These are phyloP conservation scores for Agapornis roseicollis DNA, from an alignment of 2,113 vertebrate species.

Conservation along the genomic window DNA sequence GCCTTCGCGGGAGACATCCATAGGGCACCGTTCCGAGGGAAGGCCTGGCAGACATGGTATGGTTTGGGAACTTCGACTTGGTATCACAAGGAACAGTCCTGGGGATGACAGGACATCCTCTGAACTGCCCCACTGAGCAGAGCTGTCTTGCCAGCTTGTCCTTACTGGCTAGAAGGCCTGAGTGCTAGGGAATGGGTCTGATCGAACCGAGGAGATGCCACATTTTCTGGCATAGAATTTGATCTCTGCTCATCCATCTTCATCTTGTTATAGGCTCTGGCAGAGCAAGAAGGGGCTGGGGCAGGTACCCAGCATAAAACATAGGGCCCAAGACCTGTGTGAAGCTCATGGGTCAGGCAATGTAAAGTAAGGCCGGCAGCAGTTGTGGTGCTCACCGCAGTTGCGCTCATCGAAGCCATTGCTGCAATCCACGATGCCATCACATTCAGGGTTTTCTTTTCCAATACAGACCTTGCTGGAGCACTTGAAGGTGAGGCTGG, in stretches of 20 bases:
- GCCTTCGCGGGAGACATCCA: too few relatives aligned
- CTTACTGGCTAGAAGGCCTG: neutral
- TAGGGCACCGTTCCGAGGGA: neutral
- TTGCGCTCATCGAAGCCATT: conserved; percentile 79
- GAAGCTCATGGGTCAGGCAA: neutral
- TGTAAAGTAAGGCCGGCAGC: neutral
- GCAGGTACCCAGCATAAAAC: neutral
- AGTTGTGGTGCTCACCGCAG: conserved; percentile 74
- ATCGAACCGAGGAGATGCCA: neutral
- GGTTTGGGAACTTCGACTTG: neutral
- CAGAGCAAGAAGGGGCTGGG: neutral
- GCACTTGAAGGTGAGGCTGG: conserved; percentile 79
- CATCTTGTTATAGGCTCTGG: neutral
- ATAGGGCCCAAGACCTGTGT: neutral
- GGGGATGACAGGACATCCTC: neutral
- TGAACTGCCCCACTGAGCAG: neutral
- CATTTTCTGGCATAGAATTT: neutral
- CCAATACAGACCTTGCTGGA: conserved; percentile 77
- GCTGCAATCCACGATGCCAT: conserved; percentile 81
- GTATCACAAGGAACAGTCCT: neutral
- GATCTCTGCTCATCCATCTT: neutral
- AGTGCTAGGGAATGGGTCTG: neutral
- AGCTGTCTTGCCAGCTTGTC: neutral
- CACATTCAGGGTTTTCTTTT: conserved; percentile 88
- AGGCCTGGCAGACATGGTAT: neutral